phyloP scores from a whole-genome alignment of 2,113 vertebrate genomes.

The Symphodus melops region DNA sequence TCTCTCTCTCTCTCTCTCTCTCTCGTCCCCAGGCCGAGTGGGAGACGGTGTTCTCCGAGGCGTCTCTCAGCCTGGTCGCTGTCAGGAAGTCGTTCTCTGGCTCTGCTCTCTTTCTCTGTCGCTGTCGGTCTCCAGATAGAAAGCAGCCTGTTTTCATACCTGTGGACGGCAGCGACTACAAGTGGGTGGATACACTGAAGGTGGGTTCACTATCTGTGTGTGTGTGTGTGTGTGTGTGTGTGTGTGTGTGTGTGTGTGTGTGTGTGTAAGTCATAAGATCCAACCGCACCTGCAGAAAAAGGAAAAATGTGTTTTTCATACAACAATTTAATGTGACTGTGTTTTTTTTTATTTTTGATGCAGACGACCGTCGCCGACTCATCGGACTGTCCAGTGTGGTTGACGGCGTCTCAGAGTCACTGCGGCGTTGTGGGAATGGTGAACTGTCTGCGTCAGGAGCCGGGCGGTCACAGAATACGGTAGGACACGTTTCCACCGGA shows the following conservation, averaged over 20 bases:
- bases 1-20: neutral
- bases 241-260: no score
- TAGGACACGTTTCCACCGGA: no score
- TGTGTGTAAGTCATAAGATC: no score
- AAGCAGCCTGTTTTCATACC: slow-evolving; percentile 83
- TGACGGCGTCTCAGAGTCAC: slow-evolving; percentile 84
- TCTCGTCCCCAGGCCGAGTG: slow-evolving; percentile 85
- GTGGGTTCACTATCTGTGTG: slow-evolving; percentile 68
- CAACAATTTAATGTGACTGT: no score
- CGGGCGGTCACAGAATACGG: slow-evolving; percentile 91
- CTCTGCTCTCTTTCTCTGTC: slow-evolving; percentile 90
- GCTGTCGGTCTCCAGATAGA: slow-evolving; percentile 54
- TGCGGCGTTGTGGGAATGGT: slow-evolving; percentile 95
- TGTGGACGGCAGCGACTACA: slow-evolving; percentile 85
- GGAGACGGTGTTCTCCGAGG: slow-evolving; percentile 84
- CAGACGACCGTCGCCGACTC: slow-evolving; percentile 79
- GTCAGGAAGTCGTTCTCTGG: slow-evolving; percentile 91
- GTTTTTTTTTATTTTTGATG: no score
- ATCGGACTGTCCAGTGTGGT: slow-evolving; percentile 86
- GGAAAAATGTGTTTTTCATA: no score
- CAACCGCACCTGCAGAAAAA: no score
- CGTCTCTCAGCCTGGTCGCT: slow-evolving; percentile 82
- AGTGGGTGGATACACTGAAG: slow-evolving; percentile 94
- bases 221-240: no score
- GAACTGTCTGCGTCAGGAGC: slow-evolving; percentile 94